Evolutionary conservation across 1,140 invertebrate genomes (phyloP).

Genomic region (Polypedilum vanderplanki): DNA sequence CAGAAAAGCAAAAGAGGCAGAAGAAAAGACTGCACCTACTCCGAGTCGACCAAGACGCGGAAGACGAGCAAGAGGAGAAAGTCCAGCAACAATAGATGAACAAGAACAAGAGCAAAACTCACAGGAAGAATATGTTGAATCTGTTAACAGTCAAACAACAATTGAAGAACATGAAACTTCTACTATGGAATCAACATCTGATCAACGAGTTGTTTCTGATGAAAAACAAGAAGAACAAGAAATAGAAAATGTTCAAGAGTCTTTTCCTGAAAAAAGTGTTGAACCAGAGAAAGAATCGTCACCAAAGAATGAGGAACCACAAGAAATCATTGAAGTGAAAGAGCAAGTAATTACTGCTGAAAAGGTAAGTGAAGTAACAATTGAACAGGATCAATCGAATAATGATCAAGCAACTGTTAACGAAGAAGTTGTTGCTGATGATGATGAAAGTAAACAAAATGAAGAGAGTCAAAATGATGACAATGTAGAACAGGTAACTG

Average conservation of each 20-base stretch:
- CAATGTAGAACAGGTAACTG: neutral
- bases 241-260: neutral
- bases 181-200: neutral
- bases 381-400: constrained; percentile 26
- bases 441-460: neutral
- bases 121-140: neutral
- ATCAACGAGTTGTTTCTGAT: neutral
- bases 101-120: no score
- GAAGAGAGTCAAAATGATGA: neutral
- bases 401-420: neutral
- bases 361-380: constrained; percentile 28
- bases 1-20: neutral
- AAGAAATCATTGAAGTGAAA: neutral
- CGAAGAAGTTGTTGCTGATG: neutral
- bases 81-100: neutral
- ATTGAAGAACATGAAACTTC: neutral
- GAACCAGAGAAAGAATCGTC: neutral
- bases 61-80: neutral
- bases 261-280: neutral
- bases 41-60: neutral
- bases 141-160: neutral
- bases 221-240: neutral
- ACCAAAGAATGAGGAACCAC: neutral
- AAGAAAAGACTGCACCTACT: neutral
- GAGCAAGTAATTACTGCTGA: neutral